phyloP scores from a whole-genome alignment of 2,113 vertebrate species.

The Alaudala cheleensis region DNA sequence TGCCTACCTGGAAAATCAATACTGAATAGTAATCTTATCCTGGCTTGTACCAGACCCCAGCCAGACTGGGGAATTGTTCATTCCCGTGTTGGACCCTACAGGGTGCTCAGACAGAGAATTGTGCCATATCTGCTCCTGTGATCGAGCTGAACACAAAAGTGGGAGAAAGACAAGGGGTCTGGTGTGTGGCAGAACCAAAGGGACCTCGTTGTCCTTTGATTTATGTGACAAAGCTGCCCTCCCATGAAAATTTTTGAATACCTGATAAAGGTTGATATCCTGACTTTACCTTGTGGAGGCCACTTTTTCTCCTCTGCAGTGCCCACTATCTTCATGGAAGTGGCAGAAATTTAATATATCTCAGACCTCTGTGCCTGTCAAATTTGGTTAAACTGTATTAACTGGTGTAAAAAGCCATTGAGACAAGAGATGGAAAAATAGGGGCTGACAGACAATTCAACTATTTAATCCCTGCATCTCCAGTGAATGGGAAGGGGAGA shows the following conservation, averaged over 20 bases:
- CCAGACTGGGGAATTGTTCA: neutral
- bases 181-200: neutral
- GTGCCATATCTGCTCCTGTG: neutral
- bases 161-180: neutral
- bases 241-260: neutral
- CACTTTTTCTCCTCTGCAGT: neutral
- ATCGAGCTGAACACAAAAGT: neutral
- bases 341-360: conserved; percentile 31
- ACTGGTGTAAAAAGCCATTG: neutral
- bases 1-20: neutral
- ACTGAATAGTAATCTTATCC: neutral
- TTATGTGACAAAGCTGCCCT: neutral
- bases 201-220: neutral
- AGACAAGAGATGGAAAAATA: conserved; percentile 13
- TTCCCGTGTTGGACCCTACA: no score
- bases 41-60: neutral
- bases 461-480: neutral
- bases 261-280: neutral
- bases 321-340: neutral
- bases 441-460: neutral
- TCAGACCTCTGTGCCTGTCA: neutral
- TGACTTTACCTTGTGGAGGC: neutral
- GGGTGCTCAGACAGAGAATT: neutral
- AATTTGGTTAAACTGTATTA: conserved; percentile 10
- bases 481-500: neutral